Percentiles rank a stretch among this genome's conserved stretches.
Conservation (phyloP, 2,797 vertebrate species). For the Fistularia tabacaria region DNA sequence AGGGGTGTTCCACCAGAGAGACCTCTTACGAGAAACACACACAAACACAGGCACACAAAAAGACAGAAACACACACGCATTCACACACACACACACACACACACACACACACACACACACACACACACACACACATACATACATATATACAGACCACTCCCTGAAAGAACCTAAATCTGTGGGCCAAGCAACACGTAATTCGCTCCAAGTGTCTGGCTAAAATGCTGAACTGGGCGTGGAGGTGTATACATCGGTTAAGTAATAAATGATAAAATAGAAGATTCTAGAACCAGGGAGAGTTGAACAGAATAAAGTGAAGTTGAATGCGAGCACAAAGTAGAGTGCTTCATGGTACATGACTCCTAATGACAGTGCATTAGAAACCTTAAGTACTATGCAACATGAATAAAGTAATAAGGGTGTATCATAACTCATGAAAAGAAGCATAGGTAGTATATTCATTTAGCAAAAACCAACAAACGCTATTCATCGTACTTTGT, state of each 20-base stretch:
- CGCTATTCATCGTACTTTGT: too few relatives aligned
- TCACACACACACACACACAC: conserved; percentile 1
- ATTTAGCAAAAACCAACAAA: too few relatives aligned
- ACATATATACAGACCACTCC: conserved; percentile 17
- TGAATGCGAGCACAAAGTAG: not conserved
- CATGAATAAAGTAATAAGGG: too few relatives aligned
- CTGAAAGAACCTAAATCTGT: not conserved
- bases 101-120: conserved; percentile 6
- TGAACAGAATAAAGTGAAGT: not conserved
- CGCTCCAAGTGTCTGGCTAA: conserved; percentile 31
- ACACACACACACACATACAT: not conserved
- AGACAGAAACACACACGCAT: not conserved
- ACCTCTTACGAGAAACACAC: not conserved
- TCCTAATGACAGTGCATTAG: not conserved
- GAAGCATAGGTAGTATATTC: too few relatives aligned
- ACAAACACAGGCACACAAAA: not conserved
- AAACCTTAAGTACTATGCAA: too few relatives aligned
- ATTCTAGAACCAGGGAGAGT: too few relatives aligned
- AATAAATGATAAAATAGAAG: conserved; percentile 21
- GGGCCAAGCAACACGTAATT: conserved; percentile 35
- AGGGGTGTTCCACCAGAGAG: too few relatives aligned
- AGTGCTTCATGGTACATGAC: not conserved
- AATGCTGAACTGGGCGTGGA: conserved; percentile 31
- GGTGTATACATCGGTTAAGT: conserved; percentile 12
- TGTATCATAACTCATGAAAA: too few relatives aligned